A percentile compares a stretch with the other conserved stretches of the same genome.
These are phyloP conservation scores for Chloromyia formosa DNA, from an alignment of 2,888 invertebrate genomes.

Conservation along the genomic window DNA sequence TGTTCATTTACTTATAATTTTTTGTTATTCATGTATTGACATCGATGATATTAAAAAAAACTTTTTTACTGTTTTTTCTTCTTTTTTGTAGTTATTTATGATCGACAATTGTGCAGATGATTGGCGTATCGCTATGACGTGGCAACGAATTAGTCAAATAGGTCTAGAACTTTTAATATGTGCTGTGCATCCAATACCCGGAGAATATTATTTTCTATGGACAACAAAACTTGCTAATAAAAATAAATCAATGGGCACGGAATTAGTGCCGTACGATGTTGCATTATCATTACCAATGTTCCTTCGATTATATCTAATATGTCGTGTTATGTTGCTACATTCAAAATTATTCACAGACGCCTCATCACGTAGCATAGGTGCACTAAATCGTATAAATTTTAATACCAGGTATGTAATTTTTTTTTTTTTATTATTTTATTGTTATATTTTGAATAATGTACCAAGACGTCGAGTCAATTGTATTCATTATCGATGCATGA, in stretches of 20 bases:
- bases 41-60: too few species aligned
- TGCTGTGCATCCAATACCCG: slow-evolving; percentile 97
- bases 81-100: slow-evolving; percentile 91
- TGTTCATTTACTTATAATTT: too few species aligned
- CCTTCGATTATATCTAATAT: slow-evolving; percentile 98
- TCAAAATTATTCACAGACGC: slow-evolving; percentile 99
- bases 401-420: slow-evolving; percentile 79
- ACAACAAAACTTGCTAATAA: slow-evolving; percentile 94
- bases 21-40: too few species aligned
- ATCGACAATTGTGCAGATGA: slow-evolving; percentile 99
- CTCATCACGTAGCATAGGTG: slow-evolving; percentile 96
- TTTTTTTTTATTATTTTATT: too few species aligned
- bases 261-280: slow-evolving; percentile 92
- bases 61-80: background rate
- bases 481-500: too few species aligned
- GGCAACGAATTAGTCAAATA: slow-evolving; percentile 95
- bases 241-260: slow-evolving; percentile 74
- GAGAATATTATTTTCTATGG: slow-evolving; percentile 96
- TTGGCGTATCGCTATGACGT: slow-evolving; percentile 99
- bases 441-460: too few species aligned
- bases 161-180: slow-evolving; percentile 92
- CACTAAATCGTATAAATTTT: slow-evolving; percentile 98
- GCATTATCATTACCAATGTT: slow-evolving; percentile 99
- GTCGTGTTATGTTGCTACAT: slow-evolving; percentile 98
- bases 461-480: too few species aligned